These are phyloP conservation scores for Emydura subglobosa DNA, from an alignment of 2,113 vertebrate species.

Conservation along the genomic window DNA sequence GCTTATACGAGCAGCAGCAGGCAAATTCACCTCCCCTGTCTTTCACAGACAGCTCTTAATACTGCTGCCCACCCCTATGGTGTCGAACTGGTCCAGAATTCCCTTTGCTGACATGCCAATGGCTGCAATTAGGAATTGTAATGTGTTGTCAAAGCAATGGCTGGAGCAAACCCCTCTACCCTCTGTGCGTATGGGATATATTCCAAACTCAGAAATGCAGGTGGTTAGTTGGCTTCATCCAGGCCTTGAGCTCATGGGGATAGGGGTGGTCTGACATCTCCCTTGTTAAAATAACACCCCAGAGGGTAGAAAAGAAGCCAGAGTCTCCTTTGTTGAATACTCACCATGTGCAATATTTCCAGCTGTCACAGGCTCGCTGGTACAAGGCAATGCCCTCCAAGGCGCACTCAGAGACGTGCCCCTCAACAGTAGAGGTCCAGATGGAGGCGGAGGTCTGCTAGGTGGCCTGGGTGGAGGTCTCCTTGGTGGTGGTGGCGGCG, in stretches of 20 bases:
- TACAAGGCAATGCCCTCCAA: conserved; percentile 23
- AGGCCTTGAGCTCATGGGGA: neutral
- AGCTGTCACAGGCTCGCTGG: conserved; percentile 67
- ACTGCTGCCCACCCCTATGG: neutral
- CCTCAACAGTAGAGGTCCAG: neutral
- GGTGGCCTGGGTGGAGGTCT: neutral
- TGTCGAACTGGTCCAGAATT: too few relatives aligned
- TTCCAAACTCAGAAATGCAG: rapidly evolving
- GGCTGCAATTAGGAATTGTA: neutral
- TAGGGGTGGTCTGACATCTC: neutral
- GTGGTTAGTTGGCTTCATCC: neutral
- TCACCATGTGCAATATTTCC: neutral
- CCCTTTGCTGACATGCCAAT: rapidly evolving
- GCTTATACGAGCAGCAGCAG: rapidly evolving
- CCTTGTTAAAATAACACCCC: rapidly evolving
- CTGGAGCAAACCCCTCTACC: rapidly evolving
- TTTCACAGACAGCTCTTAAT: rapidly evolving
- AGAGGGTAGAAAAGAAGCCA: neutral
- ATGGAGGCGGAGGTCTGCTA: neutral
- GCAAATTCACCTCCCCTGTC: rapidly evolving
- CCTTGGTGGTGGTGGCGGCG: neutral
- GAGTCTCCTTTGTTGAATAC: rapidly evolving
- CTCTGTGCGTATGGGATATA: rapidly evolving
- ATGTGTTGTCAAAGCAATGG: rapidly evolving
- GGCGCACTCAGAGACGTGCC: conserved; percentile 53